Evolutionary conservation across 2,113 vertebrate species (phyloP), one percentile per base, ranked within the genome.

Genomic region (Cryptotis parvus): DNA sequence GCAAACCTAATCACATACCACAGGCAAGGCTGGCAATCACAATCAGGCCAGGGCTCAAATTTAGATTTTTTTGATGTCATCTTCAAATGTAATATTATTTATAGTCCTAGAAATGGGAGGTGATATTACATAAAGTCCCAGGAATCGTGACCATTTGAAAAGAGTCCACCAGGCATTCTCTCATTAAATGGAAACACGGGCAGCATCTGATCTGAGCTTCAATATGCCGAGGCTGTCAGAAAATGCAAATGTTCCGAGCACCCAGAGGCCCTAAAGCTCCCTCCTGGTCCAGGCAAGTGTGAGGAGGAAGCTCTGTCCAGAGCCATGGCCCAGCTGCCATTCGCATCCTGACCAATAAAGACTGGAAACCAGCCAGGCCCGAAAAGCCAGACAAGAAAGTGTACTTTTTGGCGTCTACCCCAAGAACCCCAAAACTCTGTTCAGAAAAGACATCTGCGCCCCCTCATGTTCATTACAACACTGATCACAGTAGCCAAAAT

Each of bases 1-100:
- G 49, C 43, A 94, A 79, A 90, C 52, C 35, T 78, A 91, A 81
- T 69, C 22, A 41, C 39, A 61, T 43, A 49, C 20, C 84, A 37
- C 52, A 66, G n/a, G 4, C 43, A 31, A 68, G 66, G 6, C 14
- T 72, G 20, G 55, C 27, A 70, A 22, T 65, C 14, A 52, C 14
- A 68, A 8, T 33, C 49, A 65, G 12, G 10, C 9, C 12, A 27
- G 27, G 7, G 11, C 26, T 84, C 7, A 73, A n/a, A 82, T 41
- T 58, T 24, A 33, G 29, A 86, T 58, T 63, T 84, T n/a, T 10
- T 39, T 70, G 1, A 86, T 37, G 14, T 70, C 43, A 65, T 69
- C 58, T 78, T 81, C 31, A 84, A 76, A 29, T 73, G 66, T 61
- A 2, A 9, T 18, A 45, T 45, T 20, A 68, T 31, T 77, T 58